Evolutionary conservation across 2,797 vertebrate species (phyloP).

Genomic region (Threskiornis aethiopicus): DNA sequence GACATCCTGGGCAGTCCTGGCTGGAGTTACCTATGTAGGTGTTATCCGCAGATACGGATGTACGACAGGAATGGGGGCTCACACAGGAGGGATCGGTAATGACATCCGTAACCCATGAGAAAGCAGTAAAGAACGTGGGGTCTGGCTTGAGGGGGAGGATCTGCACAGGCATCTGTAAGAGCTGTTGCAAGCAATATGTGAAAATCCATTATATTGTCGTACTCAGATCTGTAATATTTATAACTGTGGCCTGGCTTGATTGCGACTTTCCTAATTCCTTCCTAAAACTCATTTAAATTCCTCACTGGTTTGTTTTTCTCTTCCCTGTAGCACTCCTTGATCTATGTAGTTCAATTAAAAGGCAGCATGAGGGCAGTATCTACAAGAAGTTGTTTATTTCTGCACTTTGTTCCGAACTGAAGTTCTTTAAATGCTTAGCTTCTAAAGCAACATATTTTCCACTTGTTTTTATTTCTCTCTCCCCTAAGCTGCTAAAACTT

Average conservation of each 20-base stretch:
- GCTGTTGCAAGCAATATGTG: not conserved
- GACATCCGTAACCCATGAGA: accelerated
- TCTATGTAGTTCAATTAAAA: constrained; percentile 67
- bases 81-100: accelerated
- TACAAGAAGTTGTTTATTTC: constrained; percentile 59
- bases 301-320: not conserved
- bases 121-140: not conserved
- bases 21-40: not conserved
- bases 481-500: not conserved
- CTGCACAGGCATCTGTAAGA: not conserved
- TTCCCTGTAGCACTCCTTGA: not conserved
- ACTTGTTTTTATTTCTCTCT: not conserved
- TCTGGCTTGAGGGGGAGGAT: not conserved
- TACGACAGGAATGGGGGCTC: not conserved
- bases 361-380: constrained; percentile 68
- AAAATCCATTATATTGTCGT: not conserved
- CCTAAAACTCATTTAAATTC: not conserved
- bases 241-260: not conserved
- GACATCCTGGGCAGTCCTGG: not conserved
- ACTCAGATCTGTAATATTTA: not conserved
- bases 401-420: not conserved
- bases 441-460: not conserved
- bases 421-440: not conserved
- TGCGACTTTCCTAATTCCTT: not conserved
- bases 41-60: accelerated